Conservation (phyloP, 1,140 invertebrate species). For the Pteromalus puparum region DNA sequence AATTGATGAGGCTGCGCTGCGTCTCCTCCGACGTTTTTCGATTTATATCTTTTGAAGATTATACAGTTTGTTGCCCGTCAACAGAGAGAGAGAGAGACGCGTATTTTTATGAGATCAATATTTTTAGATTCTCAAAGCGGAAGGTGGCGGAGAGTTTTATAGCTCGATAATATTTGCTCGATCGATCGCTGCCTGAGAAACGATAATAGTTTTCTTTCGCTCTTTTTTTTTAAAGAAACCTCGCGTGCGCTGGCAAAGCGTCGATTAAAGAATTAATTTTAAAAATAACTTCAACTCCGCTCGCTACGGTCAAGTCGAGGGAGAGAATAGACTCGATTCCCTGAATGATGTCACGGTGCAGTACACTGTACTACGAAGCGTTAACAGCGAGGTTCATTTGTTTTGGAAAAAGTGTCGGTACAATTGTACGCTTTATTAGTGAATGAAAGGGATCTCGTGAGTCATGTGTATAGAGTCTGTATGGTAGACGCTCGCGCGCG, state of each 20-base stretch:
- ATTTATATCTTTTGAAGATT: slow-evolving; percentile 20
- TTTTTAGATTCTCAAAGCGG: not conserved
- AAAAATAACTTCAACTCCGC: not conserved
- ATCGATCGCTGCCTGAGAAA: not conserved
- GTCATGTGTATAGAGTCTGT: not conserved
- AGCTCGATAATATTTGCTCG: not conserved
- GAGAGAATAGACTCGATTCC: not conserved
- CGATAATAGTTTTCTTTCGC: not conserved
- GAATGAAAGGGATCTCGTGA: slow-evolving; percentile 37
- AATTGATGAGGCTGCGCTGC: not conserved
- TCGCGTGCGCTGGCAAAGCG: not conserved
- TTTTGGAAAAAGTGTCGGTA: slow-evolving; percentile 42
- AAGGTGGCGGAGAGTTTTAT: not conserved
- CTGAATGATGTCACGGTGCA: slow-evolving; percentile 15
- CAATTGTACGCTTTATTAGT: slow-evolving; percentile 41
- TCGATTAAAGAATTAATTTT: not conserved
- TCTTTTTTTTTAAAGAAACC: not conserved
- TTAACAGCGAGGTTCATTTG: slow-evolving; percentile 19
- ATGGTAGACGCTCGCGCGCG: too few species aligned
- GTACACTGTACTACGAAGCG: not conserved
- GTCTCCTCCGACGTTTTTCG: not conserved
- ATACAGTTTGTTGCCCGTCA: not conserved
- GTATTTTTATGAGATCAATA: not conserved
- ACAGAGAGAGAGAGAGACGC: not conserved
- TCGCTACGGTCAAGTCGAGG: not conserved